A percentile compares a stretch with the other conserved stretches of the same genome.
These are phyloP conservation scores for Drosophila meridiana DNA, from an alignment of 2,888 invertebrate genomes.

Conservation along the genomic window DNA sequence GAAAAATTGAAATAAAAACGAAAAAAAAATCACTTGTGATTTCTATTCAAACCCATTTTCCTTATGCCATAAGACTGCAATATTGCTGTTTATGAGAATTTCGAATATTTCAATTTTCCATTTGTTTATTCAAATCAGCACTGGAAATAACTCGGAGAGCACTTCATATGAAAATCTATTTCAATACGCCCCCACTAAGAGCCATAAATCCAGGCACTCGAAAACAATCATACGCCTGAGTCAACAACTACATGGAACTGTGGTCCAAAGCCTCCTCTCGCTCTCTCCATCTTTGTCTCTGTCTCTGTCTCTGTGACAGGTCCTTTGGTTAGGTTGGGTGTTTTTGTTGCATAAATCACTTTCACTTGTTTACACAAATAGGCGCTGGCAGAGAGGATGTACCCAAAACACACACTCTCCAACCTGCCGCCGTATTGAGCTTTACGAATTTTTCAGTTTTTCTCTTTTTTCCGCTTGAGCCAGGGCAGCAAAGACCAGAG, in stretches of 20 bases:
- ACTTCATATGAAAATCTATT: conserved; percentile 39
- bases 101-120: conserved; percentile 17
- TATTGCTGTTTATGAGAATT: not conserved
- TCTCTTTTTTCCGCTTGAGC: conserved; percentile 13
- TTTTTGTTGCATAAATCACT: conserved; percentile 76
- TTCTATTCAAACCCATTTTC: not conserved
- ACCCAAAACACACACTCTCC: conserved; percentile 35
- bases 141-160: conserved; percentile 11
- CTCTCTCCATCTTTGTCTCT: conserved; percentile 8
- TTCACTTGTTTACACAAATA: conserved; percentile 80
- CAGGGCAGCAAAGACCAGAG: conserved; percentile 28
- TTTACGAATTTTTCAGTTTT: conserved; percentile 69
- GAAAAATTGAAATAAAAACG: not conserved
- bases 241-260: conserved; percentile 66
- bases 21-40: not conserved
- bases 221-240: conserved; percentile 79
- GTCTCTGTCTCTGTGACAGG: conserved; percentile 40
- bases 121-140: conserved; percentile 35
- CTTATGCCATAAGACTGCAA: not conserved
- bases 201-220: conserved; percentile 75
- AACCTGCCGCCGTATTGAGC: conserved; percentile 50
- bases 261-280: conserved; percentile 9
- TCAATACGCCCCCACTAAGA: conserved; percentile 39
- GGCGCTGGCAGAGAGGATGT: conserved; percentile 48
- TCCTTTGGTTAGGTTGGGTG: conserved; percentile 32